Conservation (phyloP, 2,797 vertebrate species). For the Diplodus sargus region DNA sequence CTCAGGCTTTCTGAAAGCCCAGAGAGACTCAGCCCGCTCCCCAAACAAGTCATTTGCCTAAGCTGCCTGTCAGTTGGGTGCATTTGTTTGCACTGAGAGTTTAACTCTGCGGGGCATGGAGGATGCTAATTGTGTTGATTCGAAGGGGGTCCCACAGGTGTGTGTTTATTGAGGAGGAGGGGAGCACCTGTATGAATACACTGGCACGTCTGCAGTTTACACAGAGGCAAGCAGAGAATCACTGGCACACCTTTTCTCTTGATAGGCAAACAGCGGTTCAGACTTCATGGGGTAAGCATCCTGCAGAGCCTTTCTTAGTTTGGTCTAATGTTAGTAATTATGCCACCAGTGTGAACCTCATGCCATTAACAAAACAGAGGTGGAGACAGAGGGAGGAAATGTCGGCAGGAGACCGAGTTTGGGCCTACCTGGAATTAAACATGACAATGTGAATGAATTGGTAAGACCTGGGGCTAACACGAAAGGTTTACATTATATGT, state of each 20-base stretch:
- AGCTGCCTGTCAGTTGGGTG: slow-evolving; percentile 74
- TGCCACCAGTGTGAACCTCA: slow-evolving; percentile 77
- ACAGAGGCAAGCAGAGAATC: slow-evolving; percentile 64
- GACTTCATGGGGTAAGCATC: slow-evolving; percentile 78
- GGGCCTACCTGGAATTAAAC: slow-evolving; percentile 24
- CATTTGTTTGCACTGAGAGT: slow-evolving; percentile 79
- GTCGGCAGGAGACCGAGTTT: slow-evolving; percentile 62
- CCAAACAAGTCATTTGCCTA: slow-evolving; percentile 77
- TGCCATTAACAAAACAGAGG: slow-evolving; percentile 79
- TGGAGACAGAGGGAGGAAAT: slow-evolving; percentile 60
- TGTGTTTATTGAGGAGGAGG: slow-evolving; percentile 44
- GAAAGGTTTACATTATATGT: slow-evolving; percentile 21
- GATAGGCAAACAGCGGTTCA: slow-evolving; percentile 63
- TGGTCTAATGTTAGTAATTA: slow-evolving; percentile 84
- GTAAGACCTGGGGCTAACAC: slow-evolving; percentile 26
- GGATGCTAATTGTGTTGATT: slow-evolving; percentile 80
- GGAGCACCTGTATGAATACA: slow-evolving; percentile 71
- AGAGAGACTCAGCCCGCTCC: slow-evolving; percentile 64
- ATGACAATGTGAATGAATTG: slow-evolving; percentile 51
- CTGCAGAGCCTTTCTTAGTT: slow-evolving; percentile 82
- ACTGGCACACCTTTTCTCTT: slow-evolving; percentile 71
- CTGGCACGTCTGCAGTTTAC: slow-evolving; percentile 67
- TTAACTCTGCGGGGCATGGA: slow-evolving; percentile 74
- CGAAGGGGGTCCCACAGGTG: slow-evolving; percentile 79
- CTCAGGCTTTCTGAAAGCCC: slow-evolving; percentile 58